Conservation (phyloP, 1,140 invertebrate genomes). For the Drosophila watanabei region DNA sequence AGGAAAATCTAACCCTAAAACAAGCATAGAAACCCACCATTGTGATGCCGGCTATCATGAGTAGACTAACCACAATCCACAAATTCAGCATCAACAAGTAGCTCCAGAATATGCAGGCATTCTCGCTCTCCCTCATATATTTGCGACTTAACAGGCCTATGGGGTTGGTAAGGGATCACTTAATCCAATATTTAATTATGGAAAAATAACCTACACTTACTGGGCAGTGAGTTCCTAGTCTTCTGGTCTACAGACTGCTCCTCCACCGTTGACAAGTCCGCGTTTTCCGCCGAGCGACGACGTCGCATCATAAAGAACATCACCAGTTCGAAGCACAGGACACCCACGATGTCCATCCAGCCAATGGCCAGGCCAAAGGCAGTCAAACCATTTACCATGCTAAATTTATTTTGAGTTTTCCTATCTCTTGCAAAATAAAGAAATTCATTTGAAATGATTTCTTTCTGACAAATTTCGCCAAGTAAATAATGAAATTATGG, state of each 20-base stretch:
- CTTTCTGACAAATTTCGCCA: neutral
- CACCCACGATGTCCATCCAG: slow-evolving; percentile 65
- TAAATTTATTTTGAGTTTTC: slow-evolving; percentile 1
- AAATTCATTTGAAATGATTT: neutral
- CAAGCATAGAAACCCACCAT: slow-evolving; percentile 23
- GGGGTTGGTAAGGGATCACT: neutral
- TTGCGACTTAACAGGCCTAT: slow-evolving; percentile 25
- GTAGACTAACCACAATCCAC: slow-evolving; percentile 55
- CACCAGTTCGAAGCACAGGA: slow-evolving; percentile 60
- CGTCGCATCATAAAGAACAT: slow-evolving; percentile 50
- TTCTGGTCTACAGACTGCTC: neutral
- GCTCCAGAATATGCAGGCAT: slow-evolving; percentile 46
- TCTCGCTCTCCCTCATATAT: slow-evolving; percentile 6
- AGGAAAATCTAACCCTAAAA: neutral
- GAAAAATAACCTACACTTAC: neutral
- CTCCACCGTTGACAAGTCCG: neutral
- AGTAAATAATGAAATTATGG: neutral
- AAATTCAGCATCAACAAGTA: slow-evolving; percentile 63
- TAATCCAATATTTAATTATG: neutral
- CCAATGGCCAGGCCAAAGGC: slow-evolving; percentile 70
- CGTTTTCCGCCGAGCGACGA: neutral
- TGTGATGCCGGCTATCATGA: slow-evolving; percentile 65
- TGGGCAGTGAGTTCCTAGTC: slow-evolving; percentile 3
- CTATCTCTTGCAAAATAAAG: neutral
- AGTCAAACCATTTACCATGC: slow-evolving; percentile 50